phyloP scores from a whole-genome alignment of 2,797 vertebrate genomes.

The Oreochromis grahami region DNA sequence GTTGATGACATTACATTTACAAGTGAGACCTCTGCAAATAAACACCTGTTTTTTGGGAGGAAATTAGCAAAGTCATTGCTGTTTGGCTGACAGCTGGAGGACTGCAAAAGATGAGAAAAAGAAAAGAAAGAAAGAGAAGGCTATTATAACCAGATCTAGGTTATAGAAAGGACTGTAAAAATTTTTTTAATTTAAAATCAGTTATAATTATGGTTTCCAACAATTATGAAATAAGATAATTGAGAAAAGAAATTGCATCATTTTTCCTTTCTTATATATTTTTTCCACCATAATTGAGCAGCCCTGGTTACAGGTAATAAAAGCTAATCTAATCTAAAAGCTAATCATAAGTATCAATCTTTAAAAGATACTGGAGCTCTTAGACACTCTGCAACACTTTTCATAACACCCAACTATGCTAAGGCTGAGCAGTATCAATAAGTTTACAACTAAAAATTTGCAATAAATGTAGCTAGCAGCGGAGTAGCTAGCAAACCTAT shows the following conservation, averaged over 20 bases:
- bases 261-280: not conserved
- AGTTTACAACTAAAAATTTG: not conserved
- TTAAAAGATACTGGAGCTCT: not conserved
- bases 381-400: not conserved
- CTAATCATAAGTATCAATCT: not conserved
- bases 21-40: not conserved
- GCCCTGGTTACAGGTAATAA: not conserved
- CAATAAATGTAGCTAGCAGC: not conserved
- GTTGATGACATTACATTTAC: constrained; percentile 10
- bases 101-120: not conserved
- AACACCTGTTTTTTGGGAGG: not conserved
- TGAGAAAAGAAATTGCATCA: not conserved
- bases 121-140: not conserved
- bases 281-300: not conserved
- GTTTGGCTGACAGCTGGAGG: not conserved
- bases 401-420: not conserved
- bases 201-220: not conserved
- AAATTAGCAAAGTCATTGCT: not conserved
- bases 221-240: not conserved
- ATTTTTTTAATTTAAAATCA: not conserved
- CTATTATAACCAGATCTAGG: not conserved
- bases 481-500: not conserved
- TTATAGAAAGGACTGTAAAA: not conserved
- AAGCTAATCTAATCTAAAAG: not conserved
- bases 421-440: not conserved